Percentiles rank a stretch among this genome's conserved stretches.
These are phyloP conservation scores for Drosophila quinaria DNA, from an alignment of 2,888 invertebrate genomes.

Conservation along the genomic window DNA sequence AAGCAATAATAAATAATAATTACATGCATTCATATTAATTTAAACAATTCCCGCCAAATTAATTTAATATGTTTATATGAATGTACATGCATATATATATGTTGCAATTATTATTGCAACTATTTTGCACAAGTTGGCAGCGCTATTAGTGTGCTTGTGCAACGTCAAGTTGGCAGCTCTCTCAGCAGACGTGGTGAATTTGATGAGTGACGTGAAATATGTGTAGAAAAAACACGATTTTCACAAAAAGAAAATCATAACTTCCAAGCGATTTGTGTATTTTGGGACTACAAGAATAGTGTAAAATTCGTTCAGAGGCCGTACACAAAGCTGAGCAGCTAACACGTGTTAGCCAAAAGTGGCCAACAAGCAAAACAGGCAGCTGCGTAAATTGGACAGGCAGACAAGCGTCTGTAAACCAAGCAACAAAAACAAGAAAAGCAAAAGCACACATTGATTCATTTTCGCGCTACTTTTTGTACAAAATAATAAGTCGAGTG, in stretches of 20 bases:
- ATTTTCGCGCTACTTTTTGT: constrained; percentile 64
- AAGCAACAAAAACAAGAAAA: constrained; percentile 42
- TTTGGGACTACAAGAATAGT: constrained; percentile 8
- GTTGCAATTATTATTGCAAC: constrained; percentile 2
- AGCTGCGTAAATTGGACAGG: constrained; percentile 56
- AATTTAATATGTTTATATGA: neutral
- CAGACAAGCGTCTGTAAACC: constrained; percentile 49
- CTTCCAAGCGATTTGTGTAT: constrained; percentile 18
- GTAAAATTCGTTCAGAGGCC: neutral
- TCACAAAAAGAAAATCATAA: constrained; percentile 51
- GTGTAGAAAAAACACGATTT: constrained; percentile 73
- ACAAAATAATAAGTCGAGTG: constrained; percentile 34
- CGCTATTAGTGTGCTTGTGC: neutral
- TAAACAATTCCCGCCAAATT: constrained; percentile 28
- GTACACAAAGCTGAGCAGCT: constrained; percentile 3
- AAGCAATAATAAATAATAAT: neutral
- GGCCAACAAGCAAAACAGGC: constrained; percentile 33
- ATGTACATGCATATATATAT: neutral
- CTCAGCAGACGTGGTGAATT: constrained; percentile 73
- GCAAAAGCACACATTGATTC: constrained; percentile 61
- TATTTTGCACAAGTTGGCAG: constrained; percentile 59
- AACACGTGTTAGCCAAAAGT: constrained; percentile 12
- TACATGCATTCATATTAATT: neutral
- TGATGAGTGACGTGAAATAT: constrained; percentile 77
- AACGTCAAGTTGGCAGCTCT: constrained; percentile 61